These are phyloP conservation scores for Halcyon leucocephala DNA, from an alignment of 2,797 vertebrate species.

Conservation along the genomic window DNA sequence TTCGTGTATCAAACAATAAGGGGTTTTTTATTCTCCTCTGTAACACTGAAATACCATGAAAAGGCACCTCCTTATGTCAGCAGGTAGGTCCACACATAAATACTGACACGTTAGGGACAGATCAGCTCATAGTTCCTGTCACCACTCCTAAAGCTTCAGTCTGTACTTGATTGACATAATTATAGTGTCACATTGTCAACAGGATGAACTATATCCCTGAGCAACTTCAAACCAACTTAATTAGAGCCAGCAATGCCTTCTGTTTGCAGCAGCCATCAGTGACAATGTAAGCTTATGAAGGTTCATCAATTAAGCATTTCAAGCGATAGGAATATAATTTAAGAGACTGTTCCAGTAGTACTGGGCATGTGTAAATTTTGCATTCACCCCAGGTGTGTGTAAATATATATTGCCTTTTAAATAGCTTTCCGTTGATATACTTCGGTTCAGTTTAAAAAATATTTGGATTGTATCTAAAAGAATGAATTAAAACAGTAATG, in stretches of 20 bases:
- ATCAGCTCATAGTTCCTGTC: neutral
- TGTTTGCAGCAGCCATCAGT: neutral
- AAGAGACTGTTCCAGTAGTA: neutral
- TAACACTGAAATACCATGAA: neutral
- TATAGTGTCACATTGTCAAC: constrained; percentile 11
- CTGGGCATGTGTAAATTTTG: neutral
- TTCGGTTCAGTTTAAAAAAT: neutral
- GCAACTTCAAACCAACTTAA: constrained; percentile 31
- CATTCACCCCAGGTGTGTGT: neutral
- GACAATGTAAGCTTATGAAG: neutral
- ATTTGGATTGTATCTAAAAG: neutral
- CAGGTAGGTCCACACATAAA: neutral
- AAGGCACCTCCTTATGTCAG: neutral
- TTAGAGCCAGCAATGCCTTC: neutral
- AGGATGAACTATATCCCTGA: constrained; percentile 21
- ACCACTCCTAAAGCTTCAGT: neutral
- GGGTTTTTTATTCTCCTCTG: fast-evolving
- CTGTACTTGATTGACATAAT: constrained; percentile 12
- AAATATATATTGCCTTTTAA: neutral
- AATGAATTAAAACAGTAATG: neutral
- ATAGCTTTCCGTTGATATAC: neutral
- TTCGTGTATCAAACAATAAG: neutral
- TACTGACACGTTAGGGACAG: neutral
- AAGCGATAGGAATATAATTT: neutral
- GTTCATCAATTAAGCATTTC: neutral